These are phyloP conservation scores for Pachyramphus minor DNA, from an alignment of 2,113 vertebrate species.

Conservation along the genomic window DNA sequence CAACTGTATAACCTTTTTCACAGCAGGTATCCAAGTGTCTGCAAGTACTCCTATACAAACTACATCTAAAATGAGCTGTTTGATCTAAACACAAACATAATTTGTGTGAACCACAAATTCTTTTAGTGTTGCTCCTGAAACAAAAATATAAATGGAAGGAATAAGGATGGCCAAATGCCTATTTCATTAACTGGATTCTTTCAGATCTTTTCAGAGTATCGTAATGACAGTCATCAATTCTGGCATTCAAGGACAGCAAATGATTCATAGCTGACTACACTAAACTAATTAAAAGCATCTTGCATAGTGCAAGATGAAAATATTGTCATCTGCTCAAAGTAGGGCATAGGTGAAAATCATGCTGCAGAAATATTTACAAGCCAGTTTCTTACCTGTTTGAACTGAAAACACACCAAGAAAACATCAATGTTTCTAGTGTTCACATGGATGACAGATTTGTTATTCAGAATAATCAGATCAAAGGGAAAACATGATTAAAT, in stretches of 20 bases:
- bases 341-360: conserved; percentile 14
- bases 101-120: not conserved
- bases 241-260: not conserved
- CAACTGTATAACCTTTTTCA: not conserved
- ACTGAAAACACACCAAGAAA: not conserved
- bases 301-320: conserved; percentile 18
- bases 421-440: not conserved
- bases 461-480: conserved; percentile 19
- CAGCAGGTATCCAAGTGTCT: not conserved
- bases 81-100: not conserved
- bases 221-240: conserved; percentile 28
- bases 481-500: conserved; percentile 29
- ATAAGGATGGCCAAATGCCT: not conserved
- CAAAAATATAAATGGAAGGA: not conserved
- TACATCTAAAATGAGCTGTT: not conserved
- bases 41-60: not conserved
- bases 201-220: not conserved
- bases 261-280: conserved; percentile 12
- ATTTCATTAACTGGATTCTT: not conserved
- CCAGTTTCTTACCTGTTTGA: conserved; percentile 34
- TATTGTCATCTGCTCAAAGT: not conserved
- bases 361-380: not conserved
- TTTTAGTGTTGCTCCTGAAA: not conserved
- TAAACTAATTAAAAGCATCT: conserved; percentile 34
- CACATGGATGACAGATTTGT: not conserved